Evolutionary conservation across 2,797 vertebrate species (phyloP), one percentile per base, ranked within the genome.

Genomic region (Catharus ustulatus): DNA sequence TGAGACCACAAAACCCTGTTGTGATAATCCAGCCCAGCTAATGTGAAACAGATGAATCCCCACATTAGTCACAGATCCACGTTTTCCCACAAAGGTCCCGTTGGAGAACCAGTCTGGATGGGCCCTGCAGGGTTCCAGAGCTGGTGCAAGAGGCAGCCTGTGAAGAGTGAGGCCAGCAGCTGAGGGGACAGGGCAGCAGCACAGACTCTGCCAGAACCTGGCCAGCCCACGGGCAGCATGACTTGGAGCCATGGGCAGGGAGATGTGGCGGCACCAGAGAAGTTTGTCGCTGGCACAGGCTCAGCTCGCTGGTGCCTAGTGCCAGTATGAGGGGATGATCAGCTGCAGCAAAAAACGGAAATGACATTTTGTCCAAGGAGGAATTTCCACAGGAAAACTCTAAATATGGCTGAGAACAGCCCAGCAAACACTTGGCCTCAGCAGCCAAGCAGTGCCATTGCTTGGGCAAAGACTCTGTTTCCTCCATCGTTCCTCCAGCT

Each of bases 301-400:
- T 71, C 4, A 0, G 75, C 40, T 62, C 52, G 4, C 0, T 0
- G 0, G 32, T n/a, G 46, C 71, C 73, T 45, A 0, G 2, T 20
- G 36, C 55, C 78, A 42, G 29, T 1, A 2, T 29, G 45, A 82
- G 10, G 21, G 43, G 15, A 72, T 29, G 43, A 81, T 40, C 42
- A 15, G n/a, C 58, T 71, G 26, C 67, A 68, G 63, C 8, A 46
- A 64, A 84, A 67, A 32, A 4, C 4, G 9, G 84, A 91, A 93
- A 76, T 21, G 32, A 45, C 46, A 32, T 30, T 86, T 66, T 69
- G 30, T 63, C 75, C 4, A 2, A 81, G 49, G 63, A 40, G 55
- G 80, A 91, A 84, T 87, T 95, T 94, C 92, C 80, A 87, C 77
- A 79, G 93, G 91, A 94, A 94, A 80, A 45, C 64, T 87, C 78